Evolutionary conservation across 2,888 invertebrate species (phyloP), one percentile per base, ranked within the genome.

Genomic region (Taphrorychus bicolor): DNA sequence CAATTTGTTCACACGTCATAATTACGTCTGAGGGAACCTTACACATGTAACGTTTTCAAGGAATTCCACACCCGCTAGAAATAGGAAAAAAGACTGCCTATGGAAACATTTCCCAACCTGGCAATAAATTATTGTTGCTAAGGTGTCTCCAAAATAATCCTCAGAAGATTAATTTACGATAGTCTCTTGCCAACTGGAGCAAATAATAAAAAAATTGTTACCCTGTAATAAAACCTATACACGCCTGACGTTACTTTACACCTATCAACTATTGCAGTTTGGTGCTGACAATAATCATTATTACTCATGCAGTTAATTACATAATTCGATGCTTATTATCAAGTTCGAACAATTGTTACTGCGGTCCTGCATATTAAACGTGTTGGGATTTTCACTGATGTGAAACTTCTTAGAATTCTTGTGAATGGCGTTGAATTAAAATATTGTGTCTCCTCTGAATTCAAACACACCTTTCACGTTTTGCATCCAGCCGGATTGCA

Each of bases 111-210:
- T 70, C 71, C 68, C 65, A 71, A 71, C 64, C 22, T 51, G 56
- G 59, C 52, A 63, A 65, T 70, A 72, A 72, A 70, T 73, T 61
- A 69, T 22, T 62, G 59, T 42, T 63, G 24, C 60, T 62, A 70
- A 67, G 70, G 64, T 73, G 62, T 70, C 68, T 70, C 19, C 40
- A 64, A 62, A 70, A 63, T 72, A 73, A 72, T 69, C 71, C 70
- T 59, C 51, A 53, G 66, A 70, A 71, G 69, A 66, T 66, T 71
- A 72, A 73, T 73, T 72, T 66, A 66, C 56, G 48, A 56, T 49
- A 24, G 60, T 53, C 59, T 56, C 49, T 16, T 66, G 66, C 60
- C 56, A 66, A 56, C 60, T 42, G 53, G 48, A 48, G 42, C 17
- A 53, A 17, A 24, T 16, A 45, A 59, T 65, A 65, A 40, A 53